Conservation (phyloP, 2,113 vertebrate genomes). For the Hyla sarda region DNA sequence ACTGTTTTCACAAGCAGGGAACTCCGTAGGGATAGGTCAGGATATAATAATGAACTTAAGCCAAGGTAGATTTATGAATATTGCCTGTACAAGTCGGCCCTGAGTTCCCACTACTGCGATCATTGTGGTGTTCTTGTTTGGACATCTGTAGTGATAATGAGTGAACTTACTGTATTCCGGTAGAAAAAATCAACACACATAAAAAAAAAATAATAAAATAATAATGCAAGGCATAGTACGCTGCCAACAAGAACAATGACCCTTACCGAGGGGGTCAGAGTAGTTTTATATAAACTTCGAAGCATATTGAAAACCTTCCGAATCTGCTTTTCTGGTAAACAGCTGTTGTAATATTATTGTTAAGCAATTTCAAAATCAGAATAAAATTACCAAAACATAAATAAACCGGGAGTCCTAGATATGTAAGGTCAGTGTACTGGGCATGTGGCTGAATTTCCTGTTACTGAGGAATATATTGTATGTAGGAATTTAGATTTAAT, state of each 20-base stretch:
- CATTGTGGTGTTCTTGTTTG: slow-evolving; percentile 69
- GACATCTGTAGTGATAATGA: slow-evolving; percentile 82
- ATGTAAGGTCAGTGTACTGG: slow-evolving; percentile 60
- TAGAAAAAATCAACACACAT: slow-evolving; percentile 73
- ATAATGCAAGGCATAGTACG: slow-evolving; percentile 35
- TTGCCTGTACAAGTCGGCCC: slow-evolving; percentile 76
- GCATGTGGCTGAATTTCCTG: slow-evolving; percentile 9
- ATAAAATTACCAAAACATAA: slow-evolving; percentile 70
- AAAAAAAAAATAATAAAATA: slow-evolving; percentile 76
- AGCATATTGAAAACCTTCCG: slow-evolving; percentile 70
- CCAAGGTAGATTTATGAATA: slow-evolving; percentile 79
- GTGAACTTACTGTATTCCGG: slow-evolving; percentile 77
- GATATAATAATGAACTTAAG: slow-evolving; percentile 75
- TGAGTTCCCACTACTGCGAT: slow-evolving; percentile 75
- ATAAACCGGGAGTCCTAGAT: slow-evolving; percentile 64
- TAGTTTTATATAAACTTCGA: slow-evolving; percentile 74
- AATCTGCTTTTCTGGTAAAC: slow-evolving; percentile 74
- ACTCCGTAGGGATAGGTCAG: slow-evolving; percentile 76
- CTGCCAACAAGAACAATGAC: slow-evolving; percentile 78
- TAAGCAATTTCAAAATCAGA: slow-evolving; percentile 69
- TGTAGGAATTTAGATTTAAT: not conserved
- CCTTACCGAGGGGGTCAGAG: slow-evolving; percentile 73
- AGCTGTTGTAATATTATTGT: slow-evolving; percentile 79
- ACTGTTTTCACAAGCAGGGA: slow-evolving; percentile 69
- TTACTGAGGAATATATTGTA: slow-evolving; percentile 9